Base-by-base conservation (phyloP, 2,888 invertebrate genomes). In the Phalangium opilio region DNA sequence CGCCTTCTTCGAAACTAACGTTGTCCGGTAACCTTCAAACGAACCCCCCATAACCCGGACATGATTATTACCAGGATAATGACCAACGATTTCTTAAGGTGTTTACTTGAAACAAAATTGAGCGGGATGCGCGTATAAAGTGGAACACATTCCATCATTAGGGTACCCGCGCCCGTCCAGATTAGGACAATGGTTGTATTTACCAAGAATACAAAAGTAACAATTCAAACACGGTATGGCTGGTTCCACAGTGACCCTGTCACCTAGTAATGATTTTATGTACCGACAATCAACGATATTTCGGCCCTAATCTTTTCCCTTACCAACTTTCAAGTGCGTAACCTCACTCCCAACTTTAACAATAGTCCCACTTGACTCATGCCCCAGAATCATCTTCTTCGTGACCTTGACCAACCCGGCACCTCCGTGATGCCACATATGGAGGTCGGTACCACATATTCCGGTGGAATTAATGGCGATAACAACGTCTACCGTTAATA, bases 1-100 rank as follows among this genome's bases (percentile, higher is more conserved):
- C 93, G 2, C 89, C 95, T 65, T 95, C 93, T 63, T 93, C 93
- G 70, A 87, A 76, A 1, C 75, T 74, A 39, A 96, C 81, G 67
- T 90, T 76, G 59, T 86, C 81, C 0, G 95, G 95, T 21, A 96
- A 68, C 64, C 87, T 87, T 60, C 41, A 55, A 36, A 36, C 36
- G n/a, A n/a, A n/a, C n/a, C n/a, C n/a, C n/a, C n/a, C n/a, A n/a
- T n/a, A n/a, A n/a, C n/a, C n/a, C n/a, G n/a, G n/a, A n/a, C n/a
- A n/a, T n/a, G n/a, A n/a, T n/a, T n/a, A n/a, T n/a, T n/a, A n/a
- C n/a, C n/a, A n/a, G n/a, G n/a, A n/a, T n/a, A n/a, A n/a, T n/a
- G n/a, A n/a, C n/a, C n/a, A n/a, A n/a, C n/a, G n/a, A n/a, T n/a
- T n/a, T n/a, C n/a, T 8, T 27, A 27, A 27, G 4, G 27, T 27